Base-by-base conservation (phyloP, 2,797 vertebrate species). In the Clarias fuscus region DNA sequence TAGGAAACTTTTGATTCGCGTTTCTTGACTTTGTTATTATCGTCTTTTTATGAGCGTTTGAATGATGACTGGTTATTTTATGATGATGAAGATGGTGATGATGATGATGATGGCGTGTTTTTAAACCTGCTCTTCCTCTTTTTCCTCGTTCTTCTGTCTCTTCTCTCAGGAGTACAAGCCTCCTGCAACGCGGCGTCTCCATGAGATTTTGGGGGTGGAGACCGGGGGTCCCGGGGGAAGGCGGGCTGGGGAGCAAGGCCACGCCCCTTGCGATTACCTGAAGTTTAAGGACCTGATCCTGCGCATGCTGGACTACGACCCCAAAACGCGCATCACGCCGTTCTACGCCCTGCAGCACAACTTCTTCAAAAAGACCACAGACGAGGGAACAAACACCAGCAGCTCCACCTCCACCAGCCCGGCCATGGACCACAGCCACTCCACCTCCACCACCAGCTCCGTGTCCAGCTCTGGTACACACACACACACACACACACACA, bases 211-310 rank as follows among this genome's bases (percentile, higher is more conserved):
- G 92, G 97, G 97, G 86, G 97, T 98, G 89, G 97, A 98, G 94
- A 98, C 97, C 7, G 97, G 97, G 56, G 97, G 97, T 56, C 97
- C 97, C 1, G 97, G 97, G 40, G 97, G 97, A 33, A 95, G 97
- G 72, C 95, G 97, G 90, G 96, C 96, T n/a, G 97, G 97, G 84
- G 97, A 98, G 93, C 97, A 96, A 87, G 97, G 97, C 91, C 97
- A 98, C 80, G 96, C 96, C 85, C 97, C 97, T 78, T 97, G 97
- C 76, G 97, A 98, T 95, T 98, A 98, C 94, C 95, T 98, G 93
- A 98, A 98, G 94, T 98, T 98, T 93, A 98, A 98, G 96, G 97
- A 98, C 93, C 94, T 98, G 94, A 98, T 98, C 92, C 94, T 98
- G 91, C 96, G 97, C 93, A 98, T 98, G 97, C 94, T 98, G 95